Conservation (phyloP, 2,113 vertebrate genomes). For the Grammomys dolichurus region DNA sequence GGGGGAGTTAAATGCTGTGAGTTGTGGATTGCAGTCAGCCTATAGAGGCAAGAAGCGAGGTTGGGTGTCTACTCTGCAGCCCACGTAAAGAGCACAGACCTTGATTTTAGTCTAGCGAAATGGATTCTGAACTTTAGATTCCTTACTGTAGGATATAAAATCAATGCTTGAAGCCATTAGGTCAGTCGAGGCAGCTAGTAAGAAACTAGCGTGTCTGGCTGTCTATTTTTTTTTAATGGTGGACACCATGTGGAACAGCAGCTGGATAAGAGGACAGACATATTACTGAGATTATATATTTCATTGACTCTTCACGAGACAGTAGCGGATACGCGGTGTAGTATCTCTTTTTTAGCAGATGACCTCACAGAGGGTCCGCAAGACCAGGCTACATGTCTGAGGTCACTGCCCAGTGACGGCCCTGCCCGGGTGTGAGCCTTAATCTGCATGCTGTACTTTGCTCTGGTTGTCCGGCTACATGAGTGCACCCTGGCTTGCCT, state of each 20-base stretch:
- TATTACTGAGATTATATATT: not conserved
- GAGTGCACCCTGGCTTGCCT: fast-evolving
- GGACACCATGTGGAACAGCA: not conserved
- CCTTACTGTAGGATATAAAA: not conserved
- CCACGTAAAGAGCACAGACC: too few relatives aligned
- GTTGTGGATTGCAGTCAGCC: not conserved
- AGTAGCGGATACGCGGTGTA: too few relatives aligned
- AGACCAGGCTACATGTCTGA: not conserved
- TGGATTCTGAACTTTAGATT: not conserved
- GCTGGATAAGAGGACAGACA: not conserved
- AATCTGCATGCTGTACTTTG: not conserved
- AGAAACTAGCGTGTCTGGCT: not conserved
- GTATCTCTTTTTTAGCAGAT: not conserved
- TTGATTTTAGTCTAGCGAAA: not conserved
- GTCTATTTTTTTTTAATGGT: not conserved
- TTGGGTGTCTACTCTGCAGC: not conserved
- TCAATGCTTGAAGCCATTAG: not conserved
- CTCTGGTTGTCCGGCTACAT: fast-evolving
- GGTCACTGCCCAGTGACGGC: not conserved
- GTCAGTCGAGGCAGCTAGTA: not conserved
- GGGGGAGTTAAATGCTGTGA: fast-evolving
- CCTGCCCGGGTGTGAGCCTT: not conserved
- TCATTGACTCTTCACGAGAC: not conserved
- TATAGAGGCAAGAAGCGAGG: not conserved
- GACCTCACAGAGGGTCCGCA: not conserved